phyloP scores from a whole-genome alignment of 2,888 invertebrate species.

The Phengaris arion region DNA sequence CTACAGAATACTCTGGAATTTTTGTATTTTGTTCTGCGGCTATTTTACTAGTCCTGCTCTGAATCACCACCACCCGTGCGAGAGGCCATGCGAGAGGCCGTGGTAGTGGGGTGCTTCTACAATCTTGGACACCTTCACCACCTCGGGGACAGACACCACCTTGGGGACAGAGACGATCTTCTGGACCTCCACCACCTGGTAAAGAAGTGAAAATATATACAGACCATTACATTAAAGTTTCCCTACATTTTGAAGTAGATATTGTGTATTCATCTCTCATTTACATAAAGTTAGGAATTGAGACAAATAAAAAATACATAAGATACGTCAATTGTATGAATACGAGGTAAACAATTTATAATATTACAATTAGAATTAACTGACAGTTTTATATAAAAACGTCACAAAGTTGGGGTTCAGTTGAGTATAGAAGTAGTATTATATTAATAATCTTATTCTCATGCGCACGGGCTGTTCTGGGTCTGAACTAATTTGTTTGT shows the following conservation, averaged over 20 bases:
- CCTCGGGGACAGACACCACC: conserved; percentile 52
- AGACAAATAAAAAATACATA: no score
- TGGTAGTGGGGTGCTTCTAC: conserved; percentile 47
- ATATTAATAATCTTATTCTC: not conserved
- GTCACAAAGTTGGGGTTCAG: no score
- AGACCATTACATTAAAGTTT: no score
- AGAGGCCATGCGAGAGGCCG: conserved; percentile 30
- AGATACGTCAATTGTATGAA: no score
- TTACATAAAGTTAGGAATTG: no score
- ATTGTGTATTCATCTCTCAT: no score
- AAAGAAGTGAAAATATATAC: conserved; percentile 36
- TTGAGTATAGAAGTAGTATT: not conserved
- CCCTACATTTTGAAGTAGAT: no score
- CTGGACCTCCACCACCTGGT: conserved; percentile 54
- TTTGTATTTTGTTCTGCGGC: not conserved
- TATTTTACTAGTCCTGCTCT: not conserved
- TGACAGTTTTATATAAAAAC: no score
- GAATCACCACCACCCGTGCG: conserved; percentile 55
- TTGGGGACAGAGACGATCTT: conserved; percentile 57
- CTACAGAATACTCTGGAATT: not conserved
- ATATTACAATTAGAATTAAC: no score
- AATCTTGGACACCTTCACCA: conserved; percentile 48
- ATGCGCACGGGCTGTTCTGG: not conserved
- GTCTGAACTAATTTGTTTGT: not conserved
- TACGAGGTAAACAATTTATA: no score